Evolutionary conservation across 2,888 invertebrate species (phyloP).

Genomic region (Balanococcus diminutus): DNA sequence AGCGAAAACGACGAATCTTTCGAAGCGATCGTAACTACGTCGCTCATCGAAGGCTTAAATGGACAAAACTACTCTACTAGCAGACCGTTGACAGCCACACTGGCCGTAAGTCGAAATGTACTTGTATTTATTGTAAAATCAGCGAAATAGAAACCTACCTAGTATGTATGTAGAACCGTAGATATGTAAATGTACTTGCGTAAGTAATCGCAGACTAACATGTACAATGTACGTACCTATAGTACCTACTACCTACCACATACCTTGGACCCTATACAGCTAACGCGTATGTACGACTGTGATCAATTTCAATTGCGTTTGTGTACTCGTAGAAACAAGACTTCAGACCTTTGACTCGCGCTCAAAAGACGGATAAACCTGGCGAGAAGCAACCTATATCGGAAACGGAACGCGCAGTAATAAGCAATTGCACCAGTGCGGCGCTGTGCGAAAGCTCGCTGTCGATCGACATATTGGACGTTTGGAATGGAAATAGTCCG

Average conservation of each 20-base stretch:
- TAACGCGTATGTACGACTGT: too few species aligned
- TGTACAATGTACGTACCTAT: too few species aligned
- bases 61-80: conserved; percentile 61
- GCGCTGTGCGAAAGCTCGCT: conserved; percentile 58
- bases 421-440: conserved; percentile 57
- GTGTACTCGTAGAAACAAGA: conserved; percentile 57
- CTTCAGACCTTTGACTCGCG: conserved; percentile 60
- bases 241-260: too few species aligned
- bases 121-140: too few species aligned
- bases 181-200: too few species aligned
- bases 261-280: too few species aligned
- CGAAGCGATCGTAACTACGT: conserved; percentile 60
- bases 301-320: too few species aligned
- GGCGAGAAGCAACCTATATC: conserved; percentile 1
- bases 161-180: too few species aligned
- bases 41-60: not conserved
- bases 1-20: conserved; percentile 65
- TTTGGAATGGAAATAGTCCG: conserved; percentile 69
- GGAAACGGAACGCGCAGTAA: not conserved
- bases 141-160: too few species aligned
- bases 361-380: not conserved
- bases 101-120: conserved; percentile 59
- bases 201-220: too few species aligned
- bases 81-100: conserved; percentile 70
- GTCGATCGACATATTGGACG: conserved; percentile 67